Conservation (phyloP, 2,888 invertebrate species). For the Pollenia angustigena region DNA sequence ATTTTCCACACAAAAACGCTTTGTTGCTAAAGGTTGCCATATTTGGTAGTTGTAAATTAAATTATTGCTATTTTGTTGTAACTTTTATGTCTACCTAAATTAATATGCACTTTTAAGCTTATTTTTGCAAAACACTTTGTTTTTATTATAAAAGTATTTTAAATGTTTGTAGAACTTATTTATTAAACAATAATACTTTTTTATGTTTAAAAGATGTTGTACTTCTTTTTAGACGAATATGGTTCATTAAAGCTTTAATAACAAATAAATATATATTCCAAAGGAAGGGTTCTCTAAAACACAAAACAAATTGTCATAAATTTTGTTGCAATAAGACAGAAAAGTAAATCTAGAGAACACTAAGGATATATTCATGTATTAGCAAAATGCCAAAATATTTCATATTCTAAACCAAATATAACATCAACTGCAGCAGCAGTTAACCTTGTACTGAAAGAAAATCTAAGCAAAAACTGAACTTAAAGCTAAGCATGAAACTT, state of each 20-base stretch:
- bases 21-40: constrained; percentile 14
- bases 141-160: constrained; percentile 10
- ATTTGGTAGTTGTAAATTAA: constrained; percentile 30
- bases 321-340: not conserved
- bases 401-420: no score
- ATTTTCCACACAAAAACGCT: not conserved
- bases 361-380: no score
- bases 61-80: not conserved
- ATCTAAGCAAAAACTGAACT: no score
- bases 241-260: constrained; percentile 73
- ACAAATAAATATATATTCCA: constrained; percentile 62
- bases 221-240: constrained; percentile 52
- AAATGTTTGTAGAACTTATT: constrained; percentile 24
- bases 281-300: constrained; percentile 66
- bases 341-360: not conserved
- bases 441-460: no score
- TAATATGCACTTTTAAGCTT: constrained; percentile 38
- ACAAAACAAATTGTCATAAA: constrained; percentile 22
- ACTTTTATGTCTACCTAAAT: not conserved
- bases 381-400: no score
- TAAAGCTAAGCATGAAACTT: no score
- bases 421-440: no score
- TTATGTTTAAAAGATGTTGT: not conserved
- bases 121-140: constrained; percentile 1
- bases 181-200: not conserved